Evolutionary conservation across 2,797 vertebrate genomes (phyloP), one percentile per base, ranked within the genome.

Genomic region (Natrix natrix): DNA sequence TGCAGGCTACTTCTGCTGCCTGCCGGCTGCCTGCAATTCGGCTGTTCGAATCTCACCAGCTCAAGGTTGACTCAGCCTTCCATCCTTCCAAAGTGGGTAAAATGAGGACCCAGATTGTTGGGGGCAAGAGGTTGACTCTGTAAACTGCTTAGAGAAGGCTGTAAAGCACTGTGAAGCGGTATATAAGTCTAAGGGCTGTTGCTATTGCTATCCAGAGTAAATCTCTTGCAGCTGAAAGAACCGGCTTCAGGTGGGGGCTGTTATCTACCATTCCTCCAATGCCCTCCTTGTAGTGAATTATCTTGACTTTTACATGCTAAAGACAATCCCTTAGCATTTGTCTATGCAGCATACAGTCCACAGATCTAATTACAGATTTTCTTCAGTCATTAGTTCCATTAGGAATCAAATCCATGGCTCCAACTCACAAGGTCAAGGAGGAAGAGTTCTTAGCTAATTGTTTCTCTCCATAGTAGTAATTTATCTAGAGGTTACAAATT

Each of bases 291-390:
- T 92, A 90, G 93, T 93, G 92, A 88, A 69, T 94, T 88, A 94
- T 66, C 90, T 87, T 57, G 92, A 97, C 93, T 93, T 95, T 96
- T 95, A 87, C 92, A 92, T 94, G 93, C 95, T 92, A 95, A 96
- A 57, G 86, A 94, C 95, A 96, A 95, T 94, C 96, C 94, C 94
- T 98, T 92, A 95, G 95, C 95, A 92, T 96, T 97, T 97, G 96
- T 96, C 95, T 94, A 97, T 95, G 95, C 93, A 96, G 97, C 95
- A 95, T 97, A 95, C 96, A 97, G 96, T 96, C 95, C 96, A 96
- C 96, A 97, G 98, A 98, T 98, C 97, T 98, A 98, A 98, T 98
- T 98, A 98, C 97, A 98, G 98, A 98, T 98, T 97, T 87, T 97
- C 97, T 89, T 43, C 97, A 98, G 96, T 96, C 96, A 97, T 95